A percentile compares a stretch with the other conserved stretches of the same genome.
These are phyloP conservation scores for Ellobium chinense DNA, from an alignment of 2,888 invertebrate genomes.

Conservation along the genomic window DNA sequence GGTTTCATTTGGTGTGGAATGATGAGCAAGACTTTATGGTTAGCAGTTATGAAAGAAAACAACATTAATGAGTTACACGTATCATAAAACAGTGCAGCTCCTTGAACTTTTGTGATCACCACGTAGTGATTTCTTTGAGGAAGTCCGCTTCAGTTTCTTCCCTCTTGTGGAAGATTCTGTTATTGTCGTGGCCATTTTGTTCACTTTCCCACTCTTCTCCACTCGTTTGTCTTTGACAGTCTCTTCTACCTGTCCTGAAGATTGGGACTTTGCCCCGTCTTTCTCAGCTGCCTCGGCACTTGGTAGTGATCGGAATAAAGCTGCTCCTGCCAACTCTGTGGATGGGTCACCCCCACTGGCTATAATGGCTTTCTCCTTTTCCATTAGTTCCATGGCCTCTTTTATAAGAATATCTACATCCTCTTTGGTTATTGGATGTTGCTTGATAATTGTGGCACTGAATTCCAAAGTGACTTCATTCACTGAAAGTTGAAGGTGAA, in stretches of 20 bases:
- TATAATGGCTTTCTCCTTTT: conserved; percentile 52
- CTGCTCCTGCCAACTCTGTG: conserved; percentile 52
- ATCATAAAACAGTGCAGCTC: conserved; percentile 53
- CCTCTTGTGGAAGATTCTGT: conserved; percentile 16
- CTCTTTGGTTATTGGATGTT: conserved; percentile 60
- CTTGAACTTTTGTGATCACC: conserved; percentile 48
- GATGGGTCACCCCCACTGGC: conserved; percentile 56
- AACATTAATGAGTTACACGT: background rate
- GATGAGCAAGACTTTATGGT: no score
- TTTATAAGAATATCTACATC: conserved; percentile 54
- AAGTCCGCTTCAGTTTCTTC: conserved; percentile 28
- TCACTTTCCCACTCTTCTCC: conserved; percentile 31
- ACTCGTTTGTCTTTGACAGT: conserved; percentile 37
- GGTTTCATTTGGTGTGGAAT: no score
- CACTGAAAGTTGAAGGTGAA: no score
- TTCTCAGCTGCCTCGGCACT: conserved; percentile 40
- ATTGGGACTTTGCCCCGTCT: background rate
- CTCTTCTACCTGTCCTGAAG: background rate
- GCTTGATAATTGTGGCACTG: conserved; percentile 57
- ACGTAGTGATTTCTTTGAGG: background rate
- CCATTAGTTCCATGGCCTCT: conserved; percentile 58
- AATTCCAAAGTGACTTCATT: conserved; percentile 69
- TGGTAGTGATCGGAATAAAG: conserved; percentile 55
- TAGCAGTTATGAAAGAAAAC: no score
- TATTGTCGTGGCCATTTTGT: conserved; percentile 38